Evolutionary conservation across 2,888 invertebrate genomes (phyloP), one percentile per base, ranked within the genome.

Genomic region (Phorcus lineatus): DNA sequence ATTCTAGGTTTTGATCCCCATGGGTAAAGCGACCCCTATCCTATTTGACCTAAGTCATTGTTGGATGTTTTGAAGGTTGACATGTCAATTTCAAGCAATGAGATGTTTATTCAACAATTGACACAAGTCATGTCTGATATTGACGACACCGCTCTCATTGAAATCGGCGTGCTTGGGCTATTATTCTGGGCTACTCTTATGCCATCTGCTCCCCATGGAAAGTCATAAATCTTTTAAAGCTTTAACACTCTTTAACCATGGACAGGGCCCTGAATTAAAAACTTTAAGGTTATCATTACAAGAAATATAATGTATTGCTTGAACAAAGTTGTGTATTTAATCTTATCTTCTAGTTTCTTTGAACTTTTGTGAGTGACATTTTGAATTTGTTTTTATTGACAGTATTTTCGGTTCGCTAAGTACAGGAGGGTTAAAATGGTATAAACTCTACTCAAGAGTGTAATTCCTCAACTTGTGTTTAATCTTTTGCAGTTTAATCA

Each of bases 81-180:
- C 19, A 28, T 36, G 31, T 36, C 36, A 70, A 70, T 70, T 70
- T 70, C 70, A 40, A 24, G 17, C n/a, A n/a, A 36, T 36, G 36
- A 28, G 36, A 70, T 70, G 70, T 70, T 70, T 70, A 70, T 36
- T 36, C 70, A 70, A 70, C 70, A 70, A 31, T 70, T 70, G 70
- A 70, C 36, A 36, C 31, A 36, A 70, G 70, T 70, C 70, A 70
- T 36, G 40, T 70, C 17, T 19, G 40, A 16, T 31, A 70, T 70
- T 19, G 70, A 36, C 36, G 36, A 70, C 36, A 28, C 70, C 19
- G 70, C 70, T 36, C 70, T 19, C 70, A 31, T 36, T 36, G 40
- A 70, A 19, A 11, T 36, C 36, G 13, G 28, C 28, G 28, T 62
- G 62, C 62, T 28, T 24, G 1, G 40, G 31, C 70, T 70, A 40